Evolutionary conservation across 2,113 vertebrate species (phyloP), one percentile per base, ranked within the genome.

Genomic region (Cochlearius cochlearius): DNA sequence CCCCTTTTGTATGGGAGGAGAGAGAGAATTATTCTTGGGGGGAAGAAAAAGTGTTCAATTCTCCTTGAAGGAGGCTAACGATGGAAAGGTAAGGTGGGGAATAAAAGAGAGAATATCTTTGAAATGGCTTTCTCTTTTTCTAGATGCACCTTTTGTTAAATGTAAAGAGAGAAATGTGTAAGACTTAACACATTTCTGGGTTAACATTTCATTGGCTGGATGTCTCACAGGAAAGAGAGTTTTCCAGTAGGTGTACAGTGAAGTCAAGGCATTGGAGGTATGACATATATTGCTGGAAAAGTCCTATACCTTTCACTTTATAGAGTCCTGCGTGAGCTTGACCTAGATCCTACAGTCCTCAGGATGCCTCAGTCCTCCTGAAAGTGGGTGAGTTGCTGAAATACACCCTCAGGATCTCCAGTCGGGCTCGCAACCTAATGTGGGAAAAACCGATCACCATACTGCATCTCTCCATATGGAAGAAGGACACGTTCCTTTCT

Each of bases 361-460:
- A 25, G 41, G 25, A 58, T 63, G 43, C 81, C 80, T 64, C 63
- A 47, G 26, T 59, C 71, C 76, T 90, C 34, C 81, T 53, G 30
- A 53, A 53, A 34, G 10, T 14, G 20, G n/a, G 6, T 53, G 36
- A 21, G 21, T 39, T 41, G 21, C 45, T 47, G 25, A 59, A 84
- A 49, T 18, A 53, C 15, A 34, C 34, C 38, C 79, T 53, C 29
- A 52, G 49, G 17, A 63, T 58, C 55, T 68, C 55, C 41, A 50
- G 7, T 43, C 60, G 32, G 26, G n/a, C 4, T 93, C 62, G n/a
- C 43, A 87, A 3, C 8, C 34, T 39, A 32, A 3, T 22, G 2
- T 4, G 5, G 34, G 30, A 14, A 43, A 10, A 80, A 47, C 0
- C 4, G 16, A 15, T 14, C 27, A 9, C 8, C 3, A 1, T 13